Evolutionary conservation across 2,797 vertebrate species (phyloP), one percentile per base, ranked within the genome.

Genomic region (Euthynnus affinis): DNA sequence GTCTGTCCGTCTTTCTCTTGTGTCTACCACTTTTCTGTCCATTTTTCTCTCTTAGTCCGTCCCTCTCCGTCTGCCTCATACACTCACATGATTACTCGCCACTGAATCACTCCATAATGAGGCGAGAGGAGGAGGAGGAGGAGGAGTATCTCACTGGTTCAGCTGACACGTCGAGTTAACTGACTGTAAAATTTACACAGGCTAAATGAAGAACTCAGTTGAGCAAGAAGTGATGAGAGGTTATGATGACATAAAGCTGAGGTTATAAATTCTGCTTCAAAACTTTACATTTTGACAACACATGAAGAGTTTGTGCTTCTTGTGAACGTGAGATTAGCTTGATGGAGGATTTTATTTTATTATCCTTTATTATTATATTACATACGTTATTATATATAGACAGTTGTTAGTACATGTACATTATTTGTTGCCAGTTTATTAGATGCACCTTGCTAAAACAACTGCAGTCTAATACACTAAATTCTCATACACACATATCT

Each of bases 61-160:
- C n/a, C 15, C 25, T n/a, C 32, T n/a, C 27, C 9, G 3, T 73
- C 48, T 56, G 18, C 74, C 60, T 81, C 65, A 70, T 40, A 44
- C 20, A 8, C 56, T 79, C 78, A 80, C 55, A 64, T 67, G 77
- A 76, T 78, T 78, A 61, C 37, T 83, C 18, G 12, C 23, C 52
- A 8, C 46, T 86, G 82, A 88, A 78, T 88, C 81, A 78, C 40
- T 60, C 53, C 15, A 13, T 72, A 60, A 64, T 65, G 75, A 82
- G 56, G 55, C 78, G 44, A 89, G 74, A 63, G 40, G 48, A 53
- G 42, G 37, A 74, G 44, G 23, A 53, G 88, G 74, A 63, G 40
- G 48, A 53, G 42, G 37, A 74, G 44, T 27, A 53, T 56, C 34
- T 77, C 20, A 9, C 27, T 52, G 61, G 42, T 37, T 69, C 37